phyloP scores from a whole-genome alignment of 2,797 vertebrate genomes.

The Yasuhikotakia modesta region DNA sequence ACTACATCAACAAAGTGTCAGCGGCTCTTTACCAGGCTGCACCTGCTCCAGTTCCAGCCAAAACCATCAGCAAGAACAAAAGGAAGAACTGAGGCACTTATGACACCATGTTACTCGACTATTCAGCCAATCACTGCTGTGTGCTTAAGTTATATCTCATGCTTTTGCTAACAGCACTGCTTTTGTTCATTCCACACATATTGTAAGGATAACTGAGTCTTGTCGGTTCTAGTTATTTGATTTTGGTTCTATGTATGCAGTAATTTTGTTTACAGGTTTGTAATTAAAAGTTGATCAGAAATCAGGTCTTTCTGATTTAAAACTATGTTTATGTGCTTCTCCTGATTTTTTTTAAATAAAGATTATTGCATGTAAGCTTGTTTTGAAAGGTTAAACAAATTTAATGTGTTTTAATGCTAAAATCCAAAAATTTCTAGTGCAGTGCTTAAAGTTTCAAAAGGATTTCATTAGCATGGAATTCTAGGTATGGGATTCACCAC shows the following conservation, averaged over 20 bases:
- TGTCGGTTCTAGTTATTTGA: slow-evolving; percentile 34
- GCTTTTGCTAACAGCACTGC: neutral
- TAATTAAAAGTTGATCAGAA: slow-evolving; percentile 72
- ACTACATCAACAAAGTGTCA: slow-evolving; percentile 97
- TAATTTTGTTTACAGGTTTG: slow-evolving; percentile 68
- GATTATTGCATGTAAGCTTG: neutral
- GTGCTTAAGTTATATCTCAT: slow-evolving; percentile 3
- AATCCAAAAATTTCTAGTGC: too few relatives aligned
- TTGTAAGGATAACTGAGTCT: neutral
- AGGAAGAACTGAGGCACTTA: slow-evolving; percentile 85
- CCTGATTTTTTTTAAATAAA: neutral
- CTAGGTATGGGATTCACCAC: neutral
- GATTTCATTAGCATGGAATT: neutral
- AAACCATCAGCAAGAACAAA: slow-evolving; percentile 86
- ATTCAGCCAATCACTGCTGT: slow-evolving; percentile 17
- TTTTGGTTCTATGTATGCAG: slow-evolving; percentile 47
- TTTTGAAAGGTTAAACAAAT: neutral
- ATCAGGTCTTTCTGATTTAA: neutral
- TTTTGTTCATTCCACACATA: slow-evolving; percentile 20
- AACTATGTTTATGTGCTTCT: neutral
- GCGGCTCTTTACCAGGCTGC: slow-evolving; percentile 88
- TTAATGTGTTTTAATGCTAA: neutral
- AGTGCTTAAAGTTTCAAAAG: neutral
- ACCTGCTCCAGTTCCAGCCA: slow-evolving; percentile 74
- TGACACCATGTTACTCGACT: slow-evolving; percentile 29